A percentile compares a stretch with the other conserved stretches of the same genome.
phyloP scores from a whole-genome alignment of 1,140 invertebrate species.

The Danaus melanippus region DNA sequence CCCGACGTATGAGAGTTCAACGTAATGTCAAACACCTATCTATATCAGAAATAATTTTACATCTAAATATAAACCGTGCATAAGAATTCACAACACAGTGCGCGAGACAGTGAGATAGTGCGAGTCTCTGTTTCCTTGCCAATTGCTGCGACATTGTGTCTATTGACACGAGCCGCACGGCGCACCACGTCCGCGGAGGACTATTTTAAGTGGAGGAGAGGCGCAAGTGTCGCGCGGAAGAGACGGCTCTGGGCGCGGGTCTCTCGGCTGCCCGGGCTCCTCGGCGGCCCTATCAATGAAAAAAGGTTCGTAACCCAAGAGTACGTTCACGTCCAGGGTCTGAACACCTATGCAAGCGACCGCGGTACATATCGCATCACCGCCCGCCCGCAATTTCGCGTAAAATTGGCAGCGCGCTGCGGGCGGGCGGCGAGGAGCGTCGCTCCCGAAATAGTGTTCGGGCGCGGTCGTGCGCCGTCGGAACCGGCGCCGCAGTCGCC shows the following conservation, averaged over 20 bases:
- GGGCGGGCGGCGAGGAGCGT: slow-evolving; percentile 64
- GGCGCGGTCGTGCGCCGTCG: slow-evolving; percentile 55
- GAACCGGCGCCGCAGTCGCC: slow-evolving; percentile 60
- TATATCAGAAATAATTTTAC: slow-evolving; percentile 71
- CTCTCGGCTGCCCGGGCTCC: slow-evolving; percentile 18
- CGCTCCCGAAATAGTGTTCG: slow-evolving; percentile 70
- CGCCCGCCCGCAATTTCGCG: slow-evolving; percentile 71
- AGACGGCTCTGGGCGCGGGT: slow-evolving; percentile 19
- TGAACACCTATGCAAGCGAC: slow-evolving; percentile 39
- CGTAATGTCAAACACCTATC: slow-evolving; percentile 72
- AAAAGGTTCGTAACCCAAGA: slow-evolving; percentile 31
- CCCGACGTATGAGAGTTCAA: slow-evolving; percentile 70
- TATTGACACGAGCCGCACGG: slow-evolving; percentile 61
- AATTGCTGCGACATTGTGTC: slow-evolving; percentile 68
- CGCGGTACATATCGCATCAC: slow-evolving; percentile 68
- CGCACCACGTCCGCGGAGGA: slow-evolving; percentile 50
- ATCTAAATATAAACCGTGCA: slow-evolving; percentile 69
- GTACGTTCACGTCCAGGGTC: slow-evolving; percentile 25
- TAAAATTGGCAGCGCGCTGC: slow-evolving; percentile 68
- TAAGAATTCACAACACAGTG: slow-evolving; percentile 70
- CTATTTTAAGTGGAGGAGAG: slow-evolving; percentile 57
- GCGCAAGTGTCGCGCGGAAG: slow-evolving; percentile 35
- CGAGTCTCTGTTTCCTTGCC: slow-evolving; percentile 67
- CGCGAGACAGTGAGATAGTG: slow-evolving; percentile 70
- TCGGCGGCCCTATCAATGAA: slow-evolving; percentile 44